Evolutionary conservation across 2,888 invertebrate genomes (phyloP), one percentile per base, ranked within the genome.

Genomic region (Oscheius sp.): DNA sequence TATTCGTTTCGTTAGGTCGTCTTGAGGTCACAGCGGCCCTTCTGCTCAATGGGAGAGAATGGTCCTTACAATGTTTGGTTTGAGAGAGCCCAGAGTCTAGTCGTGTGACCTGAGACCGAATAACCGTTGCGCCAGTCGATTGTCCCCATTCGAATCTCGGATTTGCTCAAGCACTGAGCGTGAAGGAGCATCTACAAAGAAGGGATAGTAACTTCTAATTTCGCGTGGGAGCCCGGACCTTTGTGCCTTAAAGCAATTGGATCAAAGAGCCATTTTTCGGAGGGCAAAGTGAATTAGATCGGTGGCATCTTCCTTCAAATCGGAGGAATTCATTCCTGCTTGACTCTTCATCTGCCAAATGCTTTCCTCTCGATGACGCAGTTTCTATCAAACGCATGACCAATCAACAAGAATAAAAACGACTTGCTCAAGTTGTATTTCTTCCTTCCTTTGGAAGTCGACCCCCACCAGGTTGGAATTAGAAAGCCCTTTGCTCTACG

Each of bases 21-120:
- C 61, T 61, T 61, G 61, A 31, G 61, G 61, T 61, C 61, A 61
- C 42, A 10, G 61, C 61, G 61, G 61, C 31, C 61, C 61, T 61
- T 61, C 61, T 61, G 61, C 61, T 61, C 45, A 29, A 17, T 42
- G 20, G 12, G 27, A 45, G 45, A 42, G 45, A 29, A n/a, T 29
- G n/a, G 29, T 29, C 15, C 15, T 15, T 1, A 45, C 45, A 42
- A 27, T 23, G 27, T 39, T 45, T 34, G 42, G 3, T 39, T 12
- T 2, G n/a, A 20, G 61, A 61, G 61, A 42, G 42, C 29, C 12
- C 61, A 61, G 61, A 61, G 45, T 20, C 5, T 15, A 15, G 45
- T 27, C 42, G 45, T 42, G 15, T 61, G 61, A 61, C 45, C 61
- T 31, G 45, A 27, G 20, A 15, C 45, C 61, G 61, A 61, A 61